Base-by-base conservation (phyloP, 2,888 invertebrate species). In the Pyrochroa serraticornis region DNA sequence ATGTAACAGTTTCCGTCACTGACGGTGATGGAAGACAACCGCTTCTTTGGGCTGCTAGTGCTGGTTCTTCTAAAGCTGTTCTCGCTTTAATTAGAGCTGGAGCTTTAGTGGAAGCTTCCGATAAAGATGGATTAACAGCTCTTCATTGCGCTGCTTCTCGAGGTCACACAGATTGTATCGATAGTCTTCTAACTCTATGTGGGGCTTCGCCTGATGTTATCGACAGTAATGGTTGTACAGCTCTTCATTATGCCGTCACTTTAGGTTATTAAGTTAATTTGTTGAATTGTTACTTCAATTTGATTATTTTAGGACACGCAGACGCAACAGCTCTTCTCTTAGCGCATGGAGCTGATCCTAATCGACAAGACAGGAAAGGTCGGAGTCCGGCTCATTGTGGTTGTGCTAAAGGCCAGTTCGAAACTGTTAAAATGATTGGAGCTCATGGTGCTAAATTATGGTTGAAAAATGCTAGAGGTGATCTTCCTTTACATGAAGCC, bases 91-190 rank as follows among this genome's bases (percentile, higher is more conserved):
- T 95, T 9, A 91, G 94, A 75, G 91, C 92, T 0, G 95, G 95
- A 1, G 92, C 94, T 0, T 85, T 87, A 48, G 89, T 93, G 2
- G 89, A 91, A 73, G 88, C 91, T 35, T 84, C 89, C 36, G 96
- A 96, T 77, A 92, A 93, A 75, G 97, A 98, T 75, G 96, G 96
- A 0, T 81, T 99, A 3, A 96, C 96, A 48, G 97, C 97, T 0
- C 80, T 99, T 22, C 98, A 99, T 75, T 98, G 98, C 78, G 97
- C 97, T 0, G 96, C 98, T 0, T 97, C 96, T 1, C 85, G 97
- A 51, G 98, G 98, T 0, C 97, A 97, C 76, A 91, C 91, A 0
- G 92, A 94, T 72, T 95, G 95, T 70, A 84, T 96, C 47, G 95
- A 96, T 72, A 90, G 92, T 0, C 79, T 98, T 53, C 86, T 96